These are phyloP conservation scores for Colossoma macropomum DNA, from an alignment of 2,113 vertebrate genomes.

Conservation along the genomic window DNA sequence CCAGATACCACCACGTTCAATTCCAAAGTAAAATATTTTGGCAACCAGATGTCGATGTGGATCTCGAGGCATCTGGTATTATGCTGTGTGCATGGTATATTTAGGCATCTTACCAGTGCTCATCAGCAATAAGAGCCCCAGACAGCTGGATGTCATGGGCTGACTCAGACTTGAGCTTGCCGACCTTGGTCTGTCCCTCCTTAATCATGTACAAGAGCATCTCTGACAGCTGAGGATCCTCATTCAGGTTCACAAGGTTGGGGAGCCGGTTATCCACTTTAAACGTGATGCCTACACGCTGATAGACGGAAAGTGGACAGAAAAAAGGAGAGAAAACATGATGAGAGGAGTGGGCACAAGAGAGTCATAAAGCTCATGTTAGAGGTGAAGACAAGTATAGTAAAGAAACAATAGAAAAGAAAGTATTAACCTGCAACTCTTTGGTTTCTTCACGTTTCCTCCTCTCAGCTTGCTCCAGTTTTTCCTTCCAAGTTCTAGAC, in stretches of 20 bases:
- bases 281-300: slow-evolving; percentile 93
- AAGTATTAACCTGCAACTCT: slow-evolving; percentile 86
- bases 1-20: not conserved
- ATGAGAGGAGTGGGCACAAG: not conserved
- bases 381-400: not conserved
- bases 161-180: slow-evolving; percentile 80
- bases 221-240: slow-evolving; percentile 96
- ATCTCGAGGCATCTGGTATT: slow-evolving; percentile 10
- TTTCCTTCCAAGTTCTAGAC: slow-evolving; percentile 90
- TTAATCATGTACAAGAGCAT: slow-evolving; percentile 96
- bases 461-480: slow-evolving; percentile 88
- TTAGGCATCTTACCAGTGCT: slow-evolving; percentile 85
- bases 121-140: slow-evolving; percentile 89
- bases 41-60: not conserved
- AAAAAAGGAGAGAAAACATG: not conserved
- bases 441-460: slow-evolving; percentile 89
- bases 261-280: slow-evolving; percentile 92
- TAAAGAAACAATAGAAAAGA: not conserved
- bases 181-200: slow-evolving; percentile 90
- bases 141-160: slow-evolving; percentile 90
- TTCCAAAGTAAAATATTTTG: not conserved
- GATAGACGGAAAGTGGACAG: slow-evolving; percentile 11
- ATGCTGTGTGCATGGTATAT: slow-evolving; percentile 15
- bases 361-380: not conserved
- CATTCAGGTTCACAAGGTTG: slow-evolving; percentile 94